Conservation (phyloP, 1,140 invertebrate species). For the Xylocopa sonorina region DNA sequence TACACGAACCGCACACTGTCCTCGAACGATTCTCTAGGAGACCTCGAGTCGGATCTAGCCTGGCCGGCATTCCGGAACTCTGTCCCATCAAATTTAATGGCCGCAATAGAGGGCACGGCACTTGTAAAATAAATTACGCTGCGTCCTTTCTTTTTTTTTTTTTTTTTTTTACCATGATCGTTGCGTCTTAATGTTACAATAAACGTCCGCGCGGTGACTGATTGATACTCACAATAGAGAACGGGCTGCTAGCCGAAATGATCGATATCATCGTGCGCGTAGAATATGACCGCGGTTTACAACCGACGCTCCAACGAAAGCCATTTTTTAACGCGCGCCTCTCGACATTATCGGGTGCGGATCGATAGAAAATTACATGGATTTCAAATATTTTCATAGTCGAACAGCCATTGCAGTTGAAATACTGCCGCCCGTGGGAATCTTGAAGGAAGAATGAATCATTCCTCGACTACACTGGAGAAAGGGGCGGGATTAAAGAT, state of each 20-base stretch:
- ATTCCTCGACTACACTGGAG: too few species aligned
- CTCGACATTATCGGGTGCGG: background rate
- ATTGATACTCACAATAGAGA: slow-evolving; percentile 58
- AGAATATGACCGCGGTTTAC: slow-evolving; percentile 41
- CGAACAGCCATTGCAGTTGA: background rate
- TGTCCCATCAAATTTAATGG: slow-evolving; percentile 63
- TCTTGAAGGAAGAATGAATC: slow-evolving; percentile 7
- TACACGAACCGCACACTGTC: background rate
- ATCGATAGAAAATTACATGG: slow-evolving; percentile 18
- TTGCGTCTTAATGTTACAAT: slow-evolving; percentile 47
- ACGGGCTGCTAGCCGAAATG: slow-evolving; percentile 48
- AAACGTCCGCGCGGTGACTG: slow-evolving; percentile 58
- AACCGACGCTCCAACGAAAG: slow-evolving; percentile 9
- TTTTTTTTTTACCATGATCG: slow-evolving; percentile 12
- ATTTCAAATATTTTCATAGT: slow-evolving; percentile 30
- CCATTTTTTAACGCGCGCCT: slow-evolving; percentile 39
- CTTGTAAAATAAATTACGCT: slow-evolving; percentile 66
- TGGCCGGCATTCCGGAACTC: slow-evolving; percentile 52
- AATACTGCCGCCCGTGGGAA: background rate
- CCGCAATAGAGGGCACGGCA: slow-evolving; percentile 51
- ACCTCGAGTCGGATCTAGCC: slow-evolving; percentile 45
- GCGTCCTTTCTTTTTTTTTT: background rate
- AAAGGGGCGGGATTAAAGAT: background rate
- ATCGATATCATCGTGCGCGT: slow-evolving; percentile 57
- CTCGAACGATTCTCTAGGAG: background rate